A percentile compares a stretch with the other conserved stretches of the same genome.
These are phyloP conservation scores for Ligdia adustata DNA, from an alignment of 2,888 invertebrate species.

Conservation along the genomic window DNA sequence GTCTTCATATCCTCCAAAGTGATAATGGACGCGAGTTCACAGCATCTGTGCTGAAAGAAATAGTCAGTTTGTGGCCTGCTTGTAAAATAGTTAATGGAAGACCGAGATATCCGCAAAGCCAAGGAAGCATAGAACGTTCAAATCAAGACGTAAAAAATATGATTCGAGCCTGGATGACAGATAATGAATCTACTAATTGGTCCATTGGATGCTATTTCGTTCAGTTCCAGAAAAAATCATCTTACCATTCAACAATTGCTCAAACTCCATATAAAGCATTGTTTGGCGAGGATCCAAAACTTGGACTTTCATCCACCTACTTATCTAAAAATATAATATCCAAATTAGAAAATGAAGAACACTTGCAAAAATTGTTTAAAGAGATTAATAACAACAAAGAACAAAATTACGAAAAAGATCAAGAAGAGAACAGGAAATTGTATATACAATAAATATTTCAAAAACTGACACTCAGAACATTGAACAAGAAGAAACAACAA, in stretches of 20 bases:
- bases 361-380: conserved; percentile 9
- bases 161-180: conserved; percentile 42
- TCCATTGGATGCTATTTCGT: conserved; percentile 41
- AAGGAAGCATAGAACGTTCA: conserved; percentile 28
- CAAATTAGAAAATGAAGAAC: conserved; percentile 18
- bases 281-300: conserved; percentile 39
- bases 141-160: conserved; percentile 44
- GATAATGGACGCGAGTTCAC: conserved; percentile 32
- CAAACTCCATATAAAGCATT: conserved; percentile 41
- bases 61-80: conserved; percentile 33
- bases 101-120: conserved; percentile 29
- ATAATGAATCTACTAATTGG: conserved; percentile 45
- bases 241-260: conserved; percentile 34
- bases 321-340: neutral
- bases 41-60: conserved; percentile 31
- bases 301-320: neutral
- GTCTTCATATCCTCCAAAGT: conserved; percentile 30
- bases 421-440: neutral
- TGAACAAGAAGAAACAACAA: neutral
- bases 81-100: conserved; percentile 37
- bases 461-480: neutral
- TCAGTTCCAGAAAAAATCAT: conserved; percentile 42
- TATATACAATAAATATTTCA: neutral
- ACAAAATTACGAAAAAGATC: neutral
- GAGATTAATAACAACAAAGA: neutral